Base-by-base conservation (phyloP, 2,797 vertebrate genomes). In the Anableps anableps region DNA sequence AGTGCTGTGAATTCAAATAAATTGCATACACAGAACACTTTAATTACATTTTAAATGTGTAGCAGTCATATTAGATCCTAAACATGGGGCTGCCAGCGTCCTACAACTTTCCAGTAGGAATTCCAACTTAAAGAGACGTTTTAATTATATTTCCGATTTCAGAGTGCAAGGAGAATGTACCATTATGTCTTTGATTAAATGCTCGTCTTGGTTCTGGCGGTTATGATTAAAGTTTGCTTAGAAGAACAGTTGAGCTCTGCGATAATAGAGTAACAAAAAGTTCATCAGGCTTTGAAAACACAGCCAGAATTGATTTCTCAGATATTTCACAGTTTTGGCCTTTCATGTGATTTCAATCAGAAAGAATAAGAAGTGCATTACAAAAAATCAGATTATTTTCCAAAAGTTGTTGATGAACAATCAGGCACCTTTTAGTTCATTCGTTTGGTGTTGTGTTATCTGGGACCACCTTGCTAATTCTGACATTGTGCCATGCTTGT, bases 391-490 rank as follows among this genome's bases (percentile, higher is more conserved):
- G n/a, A 41, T 34, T 11, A 68, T 68, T 68, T 68, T 68, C 21
- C 64, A 68, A 43, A 60, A n/a, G 23, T 70, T 45, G 66, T n/a
- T 17, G 66, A 43, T 70, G 38, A 16, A 45, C 23, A 70, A n/a
- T 11, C 26, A 45, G 38, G 62, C 86, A 85, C 87, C 76, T 86
- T 60, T 75, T 50, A 3, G 31, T 13, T 19, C 23, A 19, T 50
- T 58, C 9, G 10, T 84, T n/a, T 82, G 55, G 2, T 29, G 50
- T 29, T 58, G 45, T 64, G 2, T 76, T 31, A 43, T 55, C 4
- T 1, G 1, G 48, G 41, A 78, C 90, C 80, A 86, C 83, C 41
- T 72, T 53, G 72, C 91, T 92, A 93, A 92, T 72, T 78, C 80
- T 64, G 64, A 68, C 23, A 41, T 38, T 41, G 21, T 68, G 21